Percentiles rank a stretch among this genome's conserved stretches.
phyloP scores from a whole-genome alignment of 2,888 invertebrate species.

The Drosophila setosimentum region DNA sequence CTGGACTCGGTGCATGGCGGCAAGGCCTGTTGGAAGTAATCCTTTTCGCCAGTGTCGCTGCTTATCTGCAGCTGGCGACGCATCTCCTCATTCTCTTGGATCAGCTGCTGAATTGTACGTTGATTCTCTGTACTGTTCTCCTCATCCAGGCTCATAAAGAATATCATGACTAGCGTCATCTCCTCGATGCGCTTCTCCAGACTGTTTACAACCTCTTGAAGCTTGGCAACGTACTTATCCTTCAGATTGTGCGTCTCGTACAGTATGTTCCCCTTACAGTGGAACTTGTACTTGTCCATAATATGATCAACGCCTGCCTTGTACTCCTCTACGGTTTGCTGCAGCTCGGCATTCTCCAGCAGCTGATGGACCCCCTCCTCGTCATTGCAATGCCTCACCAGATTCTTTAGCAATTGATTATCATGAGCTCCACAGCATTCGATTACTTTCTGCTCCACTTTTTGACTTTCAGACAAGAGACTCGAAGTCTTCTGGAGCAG shows the following conservation, averaged over 20 bases:
- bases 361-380: slow-evolving; percentile 40
- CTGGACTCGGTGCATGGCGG: slow-evolving; percentile 26
- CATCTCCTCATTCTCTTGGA: slow-evolving; percentile 53
- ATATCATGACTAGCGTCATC: slow-evolving; percentile 54
- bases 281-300: slow-evolving; percentile 47
- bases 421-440: slow-evolving; percentile 43
- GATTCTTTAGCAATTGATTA: slow-evolving; percentile 52
- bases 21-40: slow-evolving; percentile 29
- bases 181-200: slow-evolving; percentile 57
- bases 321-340: slow-evolving; percentile 47
- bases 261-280: slow-evolving; percentile 31
- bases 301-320: slow-evolving; percentile 44
- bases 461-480: slow-evolving; percentile 48
- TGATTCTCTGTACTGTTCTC: slow-evolving; percentile 39
- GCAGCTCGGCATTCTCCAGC: slow-evolving; percentile 56
- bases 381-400: slow-evolving; percentile 44
- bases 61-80: slow-evolving; percentile 62
- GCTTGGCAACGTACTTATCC: slow-evolving; percentile 31
- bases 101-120: slow-evolving; percentile 43
- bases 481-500: slow-evolving; percentile 30
- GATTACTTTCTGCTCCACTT: slow-evolving; percentile 33
- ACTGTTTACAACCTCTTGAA: slow-evolving; percentile 31
- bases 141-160: slow-evolving; percentile 34
- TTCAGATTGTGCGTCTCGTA: slow-evolving; percentile 35
- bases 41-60: not conserved